phyloP scores from a whole-genome alignment of 2,888 invertebrate species.

The Scaptomyza cyrtandrae region DNA sequence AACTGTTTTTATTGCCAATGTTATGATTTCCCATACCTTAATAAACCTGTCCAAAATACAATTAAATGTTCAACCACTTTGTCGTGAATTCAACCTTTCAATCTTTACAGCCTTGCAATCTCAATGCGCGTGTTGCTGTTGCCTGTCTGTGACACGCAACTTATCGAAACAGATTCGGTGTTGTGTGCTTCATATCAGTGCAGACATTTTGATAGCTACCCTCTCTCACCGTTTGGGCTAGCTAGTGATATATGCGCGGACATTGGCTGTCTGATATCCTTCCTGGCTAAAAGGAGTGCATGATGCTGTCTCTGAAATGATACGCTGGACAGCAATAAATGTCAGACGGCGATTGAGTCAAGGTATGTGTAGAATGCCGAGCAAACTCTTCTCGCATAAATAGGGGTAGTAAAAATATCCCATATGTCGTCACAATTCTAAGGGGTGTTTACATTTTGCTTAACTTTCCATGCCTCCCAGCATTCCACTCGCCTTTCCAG shows the following conservation, averaged over 20 bases:
- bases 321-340: conserved; percentile 66
- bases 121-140: conserved; percentile 37
- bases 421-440: conserved; percentile 56
- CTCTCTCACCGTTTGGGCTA: conserved; percentile 28
- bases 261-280: conserved; percentile 32
- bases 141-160: conserved; percentile 29
- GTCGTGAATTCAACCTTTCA: background rate
- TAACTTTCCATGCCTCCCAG: conserved; percentile 10
- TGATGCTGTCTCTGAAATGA: conserved; percentile 50
- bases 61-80: background rate
- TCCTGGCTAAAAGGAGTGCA: conserved; percentile 11
- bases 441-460: conserved; percentile 38
- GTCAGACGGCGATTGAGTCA: conserved; percentile 69
- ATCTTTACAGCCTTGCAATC: conserved; percentile 32
- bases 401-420: conserved; percentile 38
- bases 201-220: conserved; percentile 14
- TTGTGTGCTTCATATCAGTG: conserved; percentile 39
- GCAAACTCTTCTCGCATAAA: background rate
- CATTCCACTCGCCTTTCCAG: conserved; percentile 37
- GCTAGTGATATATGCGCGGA: conserved; percentile 47
- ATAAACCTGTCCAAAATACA: too few relatives aligned
- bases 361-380: conserved; percentile 38
- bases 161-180: conserved; percentile 40
- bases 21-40: background rate
- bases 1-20: background rate